Base-by-base conservation (phyloP, 1,140 invertebrate species). In the Grapholita molesta region DNA sequence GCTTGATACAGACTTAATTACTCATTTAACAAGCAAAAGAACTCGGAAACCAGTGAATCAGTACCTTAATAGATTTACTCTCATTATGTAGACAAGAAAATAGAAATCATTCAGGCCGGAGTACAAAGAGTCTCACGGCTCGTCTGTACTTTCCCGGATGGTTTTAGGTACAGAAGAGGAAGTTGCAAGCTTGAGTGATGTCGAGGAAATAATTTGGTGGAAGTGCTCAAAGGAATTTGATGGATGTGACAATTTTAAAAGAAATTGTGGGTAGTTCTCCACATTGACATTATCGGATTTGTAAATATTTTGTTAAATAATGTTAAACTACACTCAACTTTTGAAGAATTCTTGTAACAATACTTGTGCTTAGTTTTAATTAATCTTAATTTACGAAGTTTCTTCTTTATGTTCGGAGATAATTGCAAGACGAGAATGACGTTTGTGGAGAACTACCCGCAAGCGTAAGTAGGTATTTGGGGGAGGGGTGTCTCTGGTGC, bases 81-180 rank as follows among this genome's bases (percentile, higher is more conserved):
- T 9, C 15, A 0, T 15, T 15, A 38, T 38, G 35, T 38, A n/a
- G 28, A 48, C 42, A 48, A 48, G 42, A 48, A 48, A 48, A 18
- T 21, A 48, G 42, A 48, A 48, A 48, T 48, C 6, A 48, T 48
- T 48, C n/a, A 48, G 35, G 15, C 0, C 3, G 9, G 42, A 48
- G 12, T 0, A 42, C 42, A 48, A 48, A 21, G 42, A 48, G 4
- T 61, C 55, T 6, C 55, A 61, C 24, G 55, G 55, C 25, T 61
- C 30, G 15, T 57, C 18, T 21, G 55, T 15, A 57, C 21, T 57
- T 61, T 61, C 55, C 28, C 55, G 3, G 55, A 28, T 18, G n/a
- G 25, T 61, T 61, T 61, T 57, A n/a, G 55, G 24, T 61, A 30
- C 25, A 61, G 32, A 30, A 61, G 28, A 25, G 55, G 55, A 61